Base-by-base conservation (phyloP, 2,888 invertebrate genomes). In the Endomychus coccineus region DNA sequence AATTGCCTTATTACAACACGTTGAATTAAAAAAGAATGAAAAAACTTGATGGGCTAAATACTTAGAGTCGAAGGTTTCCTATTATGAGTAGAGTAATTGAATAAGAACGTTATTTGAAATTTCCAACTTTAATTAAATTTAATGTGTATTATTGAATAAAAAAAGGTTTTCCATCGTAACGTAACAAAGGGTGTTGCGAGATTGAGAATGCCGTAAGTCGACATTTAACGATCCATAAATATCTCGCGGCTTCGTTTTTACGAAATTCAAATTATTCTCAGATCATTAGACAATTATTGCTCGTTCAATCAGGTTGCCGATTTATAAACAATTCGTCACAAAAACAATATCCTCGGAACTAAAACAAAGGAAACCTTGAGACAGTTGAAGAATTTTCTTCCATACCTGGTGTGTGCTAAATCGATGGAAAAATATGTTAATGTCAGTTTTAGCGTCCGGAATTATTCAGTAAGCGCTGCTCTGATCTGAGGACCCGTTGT, bases 391-490 rank as follows among this genome's bases (percentile, higher is more conserved):
- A 46, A 47, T 52, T 52, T 53, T 52, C 49, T n/a, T 42, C 46
- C 39, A 48, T 52, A 51, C 49, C 46, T 51, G 44, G n/a, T n/a
- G n/a, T 30, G 46, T 45, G 48, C 32, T 15, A 48, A 51, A 49
- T 48, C 45, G 39, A 37, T 40, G 21, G 39, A 51, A 52, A 55
- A 53, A 53, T 56, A 56, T 56, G 56, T 49, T 56, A 56, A 56
- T 55, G 43, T 40, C 30, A 34, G 33, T 44, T 50, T 49, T 50
- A 48, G 48, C 46, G 44, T 46, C 45, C 39, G 40, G 50, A 52
- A 54, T 54, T 45, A 51, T 53, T 51, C 54, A 51, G 48, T 40
- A 45, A 43, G 42, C 48, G 44, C 46, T 47, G 40, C 44, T 40
- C 9, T 7, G 21, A 19, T 6, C 6, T 6, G 6, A 19, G 24